phyloP scores from a whole-genome alignment of 2,888 invertebrate genomes.

The Drosophila acutilabella region DNA sequence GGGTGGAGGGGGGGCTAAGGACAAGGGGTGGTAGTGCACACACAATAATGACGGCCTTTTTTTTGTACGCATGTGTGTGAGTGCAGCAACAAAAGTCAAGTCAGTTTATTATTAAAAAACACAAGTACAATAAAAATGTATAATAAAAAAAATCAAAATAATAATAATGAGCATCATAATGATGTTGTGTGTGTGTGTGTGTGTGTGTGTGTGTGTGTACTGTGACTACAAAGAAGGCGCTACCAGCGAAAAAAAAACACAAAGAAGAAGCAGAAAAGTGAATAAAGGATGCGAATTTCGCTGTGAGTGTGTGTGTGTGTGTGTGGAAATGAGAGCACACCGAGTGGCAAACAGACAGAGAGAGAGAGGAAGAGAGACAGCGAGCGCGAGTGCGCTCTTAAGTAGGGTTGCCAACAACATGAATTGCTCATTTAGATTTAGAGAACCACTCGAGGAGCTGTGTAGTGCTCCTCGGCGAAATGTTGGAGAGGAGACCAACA shows the following conservation, averaged over 20 bases:
- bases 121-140: slow-evolving; percentile 73
- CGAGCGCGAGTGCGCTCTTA: slow-evolving; percentile 35
- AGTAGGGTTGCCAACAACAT: slow-evolving; percentile 77
- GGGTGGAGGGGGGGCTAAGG: neutral
- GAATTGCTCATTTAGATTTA: slow-evolving; percentile 78
- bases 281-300: slow-evolving; percentile 20
- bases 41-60: slow-evolving; percentile 53
- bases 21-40: slow-evolving; percentile 25
- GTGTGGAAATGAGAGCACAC: slow-evolving; percentile 53
- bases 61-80: slow-evolving; percentile 64
- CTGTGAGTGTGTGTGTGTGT: slow-evolving; percentile 9
- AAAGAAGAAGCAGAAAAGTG: slow-evolving; percentile 10
- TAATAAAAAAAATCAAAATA: slow-evolving; percentile 60
- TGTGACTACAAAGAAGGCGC: slow-evolving; percentile 37
- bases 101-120: slow-evolving; percentile 73
- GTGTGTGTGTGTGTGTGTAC: neutral
- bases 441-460: slow-evolving; percentile 70
- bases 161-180: slow-evolving; percentile 64
- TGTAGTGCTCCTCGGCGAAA: slow-evolving; percentile 36
- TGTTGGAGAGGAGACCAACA: neutral
- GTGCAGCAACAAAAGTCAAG: slow-evolving; percentile 58
- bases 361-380: neutral
- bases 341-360: slow-evolving; percentile 36
- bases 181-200: slow-evolving; percentile 21
- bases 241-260: slow-evolving; percentile 35